A percentile compares a stretch with the other conserved stretches of the same genome.
These are phyloP conservation scores for Pachypeltis micranthus DNA, from an alignment of 1,140 invertebrate genomes.

Conservation along the genomic window DNA sequence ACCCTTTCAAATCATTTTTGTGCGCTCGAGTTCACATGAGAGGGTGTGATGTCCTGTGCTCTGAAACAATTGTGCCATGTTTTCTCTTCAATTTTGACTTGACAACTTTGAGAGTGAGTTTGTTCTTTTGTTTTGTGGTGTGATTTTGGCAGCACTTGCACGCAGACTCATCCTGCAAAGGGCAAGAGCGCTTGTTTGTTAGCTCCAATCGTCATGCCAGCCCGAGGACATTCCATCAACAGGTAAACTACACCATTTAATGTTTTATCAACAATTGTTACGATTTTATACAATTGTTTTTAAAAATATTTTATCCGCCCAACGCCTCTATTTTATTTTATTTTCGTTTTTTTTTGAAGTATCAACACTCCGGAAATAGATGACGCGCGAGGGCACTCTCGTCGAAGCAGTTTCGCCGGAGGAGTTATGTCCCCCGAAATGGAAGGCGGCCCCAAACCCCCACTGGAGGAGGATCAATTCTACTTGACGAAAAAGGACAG, in stretches of 20 bases:
- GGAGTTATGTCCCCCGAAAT: slow-evolving; percentile 69
- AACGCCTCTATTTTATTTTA: not conserved
- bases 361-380: slow-evolving; percentile 17
- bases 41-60: not conserved
- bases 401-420: slow-evolving; percentile 55
- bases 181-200: slow-evolving; percentile 43
- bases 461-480: slow-evolving; percentile 78
- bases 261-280: too few relatives aligned
- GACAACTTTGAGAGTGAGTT: slow-evolving; percentile 1
- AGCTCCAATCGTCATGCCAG: slow-evolving; percentile 61
- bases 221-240: slow-evolving; percentile 50
- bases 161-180: slow-evolving; percentile 40
- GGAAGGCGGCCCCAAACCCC: slow-evolving; percentile 32
- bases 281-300: too few relatives aligned
- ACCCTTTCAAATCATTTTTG: slow-evolving; percentile 1
- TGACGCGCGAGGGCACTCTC: slow-evolving; percentile 1
- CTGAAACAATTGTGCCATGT: too few relatives aligned
- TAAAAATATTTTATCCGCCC: too few relatives aligned
- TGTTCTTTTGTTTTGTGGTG: too few relatives aligned
- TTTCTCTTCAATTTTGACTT: not conserved
- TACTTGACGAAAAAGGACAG: slow-evolving; percentile 95
- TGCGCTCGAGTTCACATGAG: not conserved
- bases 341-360: not conserved
- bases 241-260: slow-evolving; percentile 40
- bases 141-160: slow-evolving; percentile 22